phyloP scores from a whole-genome alignment of 1,140 invertebrate genomes.

The Homalodisca vitripennis region DNA sequence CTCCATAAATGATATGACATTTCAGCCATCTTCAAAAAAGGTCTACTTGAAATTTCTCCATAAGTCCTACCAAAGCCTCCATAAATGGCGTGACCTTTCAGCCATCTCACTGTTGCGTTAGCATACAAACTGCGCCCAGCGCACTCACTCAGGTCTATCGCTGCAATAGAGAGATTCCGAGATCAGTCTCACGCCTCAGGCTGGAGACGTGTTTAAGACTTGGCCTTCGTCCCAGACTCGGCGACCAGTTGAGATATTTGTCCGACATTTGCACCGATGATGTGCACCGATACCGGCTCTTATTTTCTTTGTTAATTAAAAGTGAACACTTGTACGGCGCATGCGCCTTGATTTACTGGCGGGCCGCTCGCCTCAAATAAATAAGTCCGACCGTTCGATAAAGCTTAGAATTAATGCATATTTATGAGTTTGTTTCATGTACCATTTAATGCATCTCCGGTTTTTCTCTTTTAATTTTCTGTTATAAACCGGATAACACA shows the following conservation, averaged over 20 bases:
- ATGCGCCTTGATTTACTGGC: slow-evolving; percentile 2
- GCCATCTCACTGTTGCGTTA: no score
- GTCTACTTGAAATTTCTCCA: no score
- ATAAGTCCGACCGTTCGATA: slow-evolving; percentile 27
- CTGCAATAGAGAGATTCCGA: background rate
- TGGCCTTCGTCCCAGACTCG: background rate
- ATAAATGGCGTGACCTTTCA: no score
- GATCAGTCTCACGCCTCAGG: background rate
- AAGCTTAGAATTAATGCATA: slow-evolving; percentile 29
- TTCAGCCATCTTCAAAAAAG: no score
- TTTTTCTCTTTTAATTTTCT: slow-evolving; percentile 30
- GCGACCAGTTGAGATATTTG: background rate
- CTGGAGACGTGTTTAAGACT: background rate
- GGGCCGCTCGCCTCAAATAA: slow-evolving; percentile 22
- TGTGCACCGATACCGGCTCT: background rate
- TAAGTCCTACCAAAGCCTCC: no score
- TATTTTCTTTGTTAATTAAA: slow-evolving; percentile 25
- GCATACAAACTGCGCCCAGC: no score
- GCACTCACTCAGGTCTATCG: no score
- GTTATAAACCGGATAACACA: slow-evolving; percentile 31
- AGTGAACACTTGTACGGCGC: slow-evolving; percentile 16
- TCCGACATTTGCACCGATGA: slow-evolving; percentile 6
- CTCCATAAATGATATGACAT: no score
- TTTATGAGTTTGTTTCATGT: slow-evolving; percentile 29
- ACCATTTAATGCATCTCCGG: slow-evolving; percentile 27